These are phyloP conservation scores for Agrochola litura DNA, from an alignment of 2,888 invertebrate genomes.

Conservation along the genomic window DNA sequence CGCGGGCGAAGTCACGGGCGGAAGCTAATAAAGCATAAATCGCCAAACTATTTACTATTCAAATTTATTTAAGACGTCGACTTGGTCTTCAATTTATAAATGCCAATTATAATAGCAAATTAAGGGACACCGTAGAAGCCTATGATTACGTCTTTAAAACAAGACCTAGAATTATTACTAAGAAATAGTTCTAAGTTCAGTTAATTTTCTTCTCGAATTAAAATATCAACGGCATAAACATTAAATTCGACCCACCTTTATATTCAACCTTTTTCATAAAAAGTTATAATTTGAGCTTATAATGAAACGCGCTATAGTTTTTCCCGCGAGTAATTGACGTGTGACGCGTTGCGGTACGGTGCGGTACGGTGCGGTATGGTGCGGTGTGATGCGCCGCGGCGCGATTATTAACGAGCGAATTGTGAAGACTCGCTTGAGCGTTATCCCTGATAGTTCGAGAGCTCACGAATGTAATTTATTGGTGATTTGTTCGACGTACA, in stretches of 20 bases:
- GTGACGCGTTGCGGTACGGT: conserved; percentile 23
- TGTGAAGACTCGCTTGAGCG: conserved; percentile 55
- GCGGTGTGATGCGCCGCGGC: conserved; percentile 31
- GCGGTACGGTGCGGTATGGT: conserved; percentile 28
- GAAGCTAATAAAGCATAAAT: no score
- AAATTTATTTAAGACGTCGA: no score
- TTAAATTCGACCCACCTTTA: background rate
- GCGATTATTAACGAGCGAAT: conserved; percentile 60
- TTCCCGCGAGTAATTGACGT: conserved; percentile 33
- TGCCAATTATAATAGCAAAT: conserved; percentile 3
- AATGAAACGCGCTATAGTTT: conserved; percentile 23
- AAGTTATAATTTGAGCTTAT: conserved; percentile 28
- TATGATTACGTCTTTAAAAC: conserved; percentile 25
- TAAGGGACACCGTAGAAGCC: background rate
- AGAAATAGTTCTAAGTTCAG: background rate
- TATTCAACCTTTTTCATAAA: conserved; percentile 6
- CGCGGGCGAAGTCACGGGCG: no score
- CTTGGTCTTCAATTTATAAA: no score
- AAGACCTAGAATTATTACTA: background rate
- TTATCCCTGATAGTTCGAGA: conserved; percentile 40
- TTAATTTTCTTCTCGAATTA: background rate
- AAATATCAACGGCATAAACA: background rate
- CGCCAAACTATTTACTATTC: no score
- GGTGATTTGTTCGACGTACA: background rate
- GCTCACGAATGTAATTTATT: background rate